Evolutionary conservation across 1,140 invertebrate genomes (phyloP).

Genomic region (Pteromalus puparum): DNA sequence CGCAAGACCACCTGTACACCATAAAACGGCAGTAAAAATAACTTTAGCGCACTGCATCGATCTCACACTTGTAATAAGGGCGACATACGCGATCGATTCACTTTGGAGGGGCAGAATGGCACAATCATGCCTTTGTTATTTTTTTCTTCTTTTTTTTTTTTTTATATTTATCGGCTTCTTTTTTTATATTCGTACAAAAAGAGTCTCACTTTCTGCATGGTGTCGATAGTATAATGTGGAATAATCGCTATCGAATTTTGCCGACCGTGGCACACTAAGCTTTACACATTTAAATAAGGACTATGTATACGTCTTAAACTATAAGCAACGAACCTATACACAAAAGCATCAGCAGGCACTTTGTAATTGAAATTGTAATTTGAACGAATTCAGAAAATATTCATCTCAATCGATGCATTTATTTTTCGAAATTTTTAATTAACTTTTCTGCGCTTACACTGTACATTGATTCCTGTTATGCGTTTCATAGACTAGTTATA

Average conservation of each 20-base stretch:
- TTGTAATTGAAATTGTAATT: conserved; percentile 42
- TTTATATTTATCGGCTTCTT: conserved; percentile 5
- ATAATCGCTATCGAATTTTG: conserved; percentile 13
- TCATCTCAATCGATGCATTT: neutral
- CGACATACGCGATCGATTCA: conserved; percentile 33
- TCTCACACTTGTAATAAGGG: conserved; percentile 26
- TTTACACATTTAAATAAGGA: neutral
- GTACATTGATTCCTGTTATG: neutral
- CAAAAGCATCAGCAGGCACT: conserved; percentile 39
- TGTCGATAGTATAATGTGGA: neutral
- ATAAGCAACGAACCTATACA: conserved; percentile 8
- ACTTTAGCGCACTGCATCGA: conserved; percentile 54
- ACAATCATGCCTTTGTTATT: neutral
- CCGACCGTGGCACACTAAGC: neutral
- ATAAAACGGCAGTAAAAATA: conserved; percentile 65
- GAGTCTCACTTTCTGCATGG: conserved; percentile 54
- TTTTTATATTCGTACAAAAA: conserved; percentile 47
- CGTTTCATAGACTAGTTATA: neutral
- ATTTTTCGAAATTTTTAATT: conserved; percentile 8
- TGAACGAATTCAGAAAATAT: conserved; percentile 24
- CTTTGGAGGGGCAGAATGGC: conserved; percentile 41
- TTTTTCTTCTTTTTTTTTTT: conserved; percentile 3
- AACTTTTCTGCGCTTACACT: neutral
- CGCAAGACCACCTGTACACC: conserved; percentile 45
- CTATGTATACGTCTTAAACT: neutral